phyloP scores from a whole-genome alignment of 2,888 invertebrate species.

The Copidosoma aretas region DNA sequence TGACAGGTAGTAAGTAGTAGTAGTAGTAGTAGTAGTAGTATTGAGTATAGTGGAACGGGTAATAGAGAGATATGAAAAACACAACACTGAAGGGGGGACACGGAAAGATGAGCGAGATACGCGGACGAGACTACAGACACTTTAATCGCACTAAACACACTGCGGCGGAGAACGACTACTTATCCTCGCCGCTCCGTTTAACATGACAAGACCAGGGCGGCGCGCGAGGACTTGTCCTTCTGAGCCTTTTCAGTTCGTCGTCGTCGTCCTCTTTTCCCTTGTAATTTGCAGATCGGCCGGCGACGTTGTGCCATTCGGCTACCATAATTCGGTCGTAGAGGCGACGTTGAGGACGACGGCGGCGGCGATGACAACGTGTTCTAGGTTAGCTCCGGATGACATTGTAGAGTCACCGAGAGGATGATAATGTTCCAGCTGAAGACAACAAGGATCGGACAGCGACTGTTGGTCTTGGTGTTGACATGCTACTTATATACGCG shows the following conservation, averaged over 20 bases:
- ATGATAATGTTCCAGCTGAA: not conserved
- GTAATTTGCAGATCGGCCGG: not conserved
- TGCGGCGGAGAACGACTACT: not conserved
- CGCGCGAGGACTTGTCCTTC: not conserved
- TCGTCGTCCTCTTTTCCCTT: not conserved
- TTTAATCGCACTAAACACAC: not conserved
- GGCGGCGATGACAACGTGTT: not conserved
- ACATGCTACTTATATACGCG: constrained; percentile 12
- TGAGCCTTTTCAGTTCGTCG: not conserved
- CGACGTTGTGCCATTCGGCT: constrained; percentile 2
- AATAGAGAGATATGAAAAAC: constrained; percentile 3
- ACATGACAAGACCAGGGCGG: not conserved
- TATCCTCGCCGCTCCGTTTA: not conserved
- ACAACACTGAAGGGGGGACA: not conserved
- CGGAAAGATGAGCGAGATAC: not conserved
- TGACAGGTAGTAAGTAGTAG: constrained; percentile 13
- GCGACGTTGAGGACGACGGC: not conserved
- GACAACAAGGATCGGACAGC: not conserved
- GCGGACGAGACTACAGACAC: no score
- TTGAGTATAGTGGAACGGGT: no score
- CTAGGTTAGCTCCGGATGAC: constrained; percentile 31
- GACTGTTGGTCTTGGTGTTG: no score
- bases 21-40: no score
- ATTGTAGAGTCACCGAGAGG: not conserved
- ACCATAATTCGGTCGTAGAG: not conserved